A percentile compares a stretch with the other conserved stretches of the same genome.
Conservation (phyloP, 2,113 vertebrate species). For the Pardalotus punctatus region DNA sequence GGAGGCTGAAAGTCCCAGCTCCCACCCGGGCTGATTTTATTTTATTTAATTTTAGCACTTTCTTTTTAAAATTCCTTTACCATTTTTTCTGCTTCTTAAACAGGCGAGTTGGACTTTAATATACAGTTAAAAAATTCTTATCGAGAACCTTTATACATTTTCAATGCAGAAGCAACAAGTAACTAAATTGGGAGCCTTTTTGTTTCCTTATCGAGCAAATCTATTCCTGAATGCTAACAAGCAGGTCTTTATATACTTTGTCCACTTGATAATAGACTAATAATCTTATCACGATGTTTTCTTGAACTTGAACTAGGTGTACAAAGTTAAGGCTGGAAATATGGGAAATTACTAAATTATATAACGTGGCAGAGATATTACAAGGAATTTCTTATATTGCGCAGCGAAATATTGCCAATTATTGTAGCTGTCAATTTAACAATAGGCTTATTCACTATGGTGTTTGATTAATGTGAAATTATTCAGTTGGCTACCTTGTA, state of each 20-base stretch:
- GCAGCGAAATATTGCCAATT: slow-evolving; percentile 78
- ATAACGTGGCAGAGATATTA: slow-evolving; percentile 48
- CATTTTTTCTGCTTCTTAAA: neutral
- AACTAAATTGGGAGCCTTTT: slow-evolving; percentile 52
- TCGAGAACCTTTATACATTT: neutral
- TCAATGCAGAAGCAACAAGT: slow-evolving; percentile 63
- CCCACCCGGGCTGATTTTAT: neutral
- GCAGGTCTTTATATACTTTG: slow-evolving; percentile 37
- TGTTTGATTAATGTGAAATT: slow-evolving; percentile 89
- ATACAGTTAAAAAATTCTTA: slow-evolving; percentile 11
- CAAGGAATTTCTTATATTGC: slow-evolving; percentile 72
- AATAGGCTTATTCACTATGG: slow-evolving; percentile 82
- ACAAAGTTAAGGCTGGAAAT: slow-evolving; percentile 56
- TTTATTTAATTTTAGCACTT: neutral
- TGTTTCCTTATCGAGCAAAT: slow-evolving; percentile 51
- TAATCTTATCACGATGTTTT: slow-evolving; percentile 60
- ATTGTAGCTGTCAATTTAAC: slow-evolving; percentile 80
- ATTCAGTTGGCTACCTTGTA: slow-evolving; percentile 90
- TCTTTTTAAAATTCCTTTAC: neutral
- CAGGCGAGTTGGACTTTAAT: neutral
- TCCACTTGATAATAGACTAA: slow-evolving; percentile 57
- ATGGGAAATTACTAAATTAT: slow-evolving; percentile 67
- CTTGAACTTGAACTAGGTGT: slow-evolving; percentile 57
- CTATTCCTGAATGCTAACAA: slow-evolving; percentile 50
- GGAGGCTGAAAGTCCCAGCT: neutral